phyloP scores from a whole-genome alignment of 2,888 invertebrate species.

The Glaucopsyche alexis region DNA sequence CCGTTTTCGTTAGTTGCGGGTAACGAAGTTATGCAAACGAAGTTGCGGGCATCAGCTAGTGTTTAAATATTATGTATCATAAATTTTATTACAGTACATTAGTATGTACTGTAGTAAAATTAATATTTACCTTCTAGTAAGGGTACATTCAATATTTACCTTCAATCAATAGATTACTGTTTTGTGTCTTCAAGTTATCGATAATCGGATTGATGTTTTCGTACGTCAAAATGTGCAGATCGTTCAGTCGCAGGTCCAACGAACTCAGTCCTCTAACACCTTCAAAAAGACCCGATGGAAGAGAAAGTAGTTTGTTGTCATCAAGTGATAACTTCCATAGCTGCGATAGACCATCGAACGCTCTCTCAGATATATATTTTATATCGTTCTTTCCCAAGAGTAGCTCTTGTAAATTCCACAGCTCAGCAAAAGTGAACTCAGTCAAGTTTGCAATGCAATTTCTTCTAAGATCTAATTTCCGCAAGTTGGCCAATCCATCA shows the following conservation, averaged over 20 bases:
- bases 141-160: slow-evolving; percentile 77
- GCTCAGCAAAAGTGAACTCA: slow-evolving; percentile 88
- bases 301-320: slow-evolving; percentile 86
- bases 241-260: slow-evolving; percentile 88
- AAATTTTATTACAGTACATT: too few species aligned
- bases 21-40: too few species aligned
- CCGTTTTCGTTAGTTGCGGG: too few species aligned
- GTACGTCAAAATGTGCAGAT: slow-evolving; percentile 86
- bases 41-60: too few species aligned
- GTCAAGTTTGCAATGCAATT: slow-evolving; percentile 89
- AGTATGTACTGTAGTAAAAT: too few species aligned
- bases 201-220: slow-evolving; percentile 88
- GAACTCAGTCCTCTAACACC: slow-evolving; percentile 86
- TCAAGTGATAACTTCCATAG: slow-evolving; percentile 86
- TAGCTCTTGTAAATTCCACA: slow-evolving; percentile 86
- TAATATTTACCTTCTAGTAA: too few species aligned
- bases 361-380: slow-evolving; percentile 87
- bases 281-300: slow-evolving; percentile 86
- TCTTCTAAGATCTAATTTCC: slow-evolving; percentile 85
- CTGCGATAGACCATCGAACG: slow-evolving; percentile 87
- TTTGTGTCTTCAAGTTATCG: slow-evolving; percentile 86
- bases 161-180: slow-evolving; percentile 87
- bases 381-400: slow-evolving; percentile 85
- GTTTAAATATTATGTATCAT: slow-evolving; percentile 2
- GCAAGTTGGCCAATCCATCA: slow-evolving; percentile 86